Percentiles rank a stretch among this genome's conserved stretches.
phyloP scores from a whole-genome alignment of 2,888 invertebrate genomes.

The Crioceris asparagi region DNA sequence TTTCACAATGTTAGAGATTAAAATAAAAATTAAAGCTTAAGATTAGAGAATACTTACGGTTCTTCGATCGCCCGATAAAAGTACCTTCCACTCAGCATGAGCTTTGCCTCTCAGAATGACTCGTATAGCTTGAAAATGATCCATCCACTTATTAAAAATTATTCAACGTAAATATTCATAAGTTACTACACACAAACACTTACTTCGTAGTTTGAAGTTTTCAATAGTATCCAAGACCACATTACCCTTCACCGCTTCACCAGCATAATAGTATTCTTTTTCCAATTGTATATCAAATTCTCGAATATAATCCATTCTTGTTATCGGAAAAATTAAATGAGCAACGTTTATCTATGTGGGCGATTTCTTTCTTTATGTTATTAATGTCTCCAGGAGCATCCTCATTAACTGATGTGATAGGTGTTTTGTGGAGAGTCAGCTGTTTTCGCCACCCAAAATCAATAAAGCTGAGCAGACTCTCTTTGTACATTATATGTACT shows the following conservation, averaged over 20 bases:
- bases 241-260: slow-evolving; percentile 55
- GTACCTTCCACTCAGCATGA: slow-evolving; percentile 67
- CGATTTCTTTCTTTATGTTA: too few species aligned
- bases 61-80: slow-evolving; percentile 59
- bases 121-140: slow-evolving; percentile 43
- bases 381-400: too few species aligned
- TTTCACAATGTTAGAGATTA: too few species aligned
- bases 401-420: too few species aligned
- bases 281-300: slow-evolving; percentile 67
- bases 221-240: slow-evolving; percentile 60
- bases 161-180: neutral
- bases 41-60: slow-evolving; percentile 47
- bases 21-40: too few species aligned
- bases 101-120: slow-evolving; percentile 64
- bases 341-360: too few species aligned
- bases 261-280: slow-evolving; percentile 66
- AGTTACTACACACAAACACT: slow-evolving; percentile 24
- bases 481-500: too few species aligned
- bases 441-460: too few species aligned
- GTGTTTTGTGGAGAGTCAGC: too few species aligned
- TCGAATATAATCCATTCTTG: slow-evolving; percentile 61
- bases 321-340: too few species aligned
- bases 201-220: slow-evolving; percentile 65
- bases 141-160: slow-evolving; percentile 1
- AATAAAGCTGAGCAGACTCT: too few species aligned